A percentile compares a stretch with the other conserved stretches of the same genome.
phyloP scores from a whole-genome alignment of 2,888 invertebrate genomes.

The Crematogaster levior region DNA sequence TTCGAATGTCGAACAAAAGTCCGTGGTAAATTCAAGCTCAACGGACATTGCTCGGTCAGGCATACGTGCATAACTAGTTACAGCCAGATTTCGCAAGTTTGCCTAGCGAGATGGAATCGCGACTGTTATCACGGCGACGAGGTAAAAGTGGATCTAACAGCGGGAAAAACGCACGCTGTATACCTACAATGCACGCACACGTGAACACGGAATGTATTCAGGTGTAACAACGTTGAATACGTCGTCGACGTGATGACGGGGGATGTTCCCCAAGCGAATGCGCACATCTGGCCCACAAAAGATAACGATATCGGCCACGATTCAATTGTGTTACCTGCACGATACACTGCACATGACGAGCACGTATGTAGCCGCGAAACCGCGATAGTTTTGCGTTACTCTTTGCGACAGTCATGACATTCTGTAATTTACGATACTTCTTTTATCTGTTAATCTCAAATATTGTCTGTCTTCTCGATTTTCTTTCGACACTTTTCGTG shows the following conservation, averaged over 20 bases:
- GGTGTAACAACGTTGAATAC: slow-evolving; percentile 37
- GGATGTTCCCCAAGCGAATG: slow-evolving; percentile 23
- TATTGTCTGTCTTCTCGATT: not conserved
- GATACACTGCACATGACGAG: not conserved
- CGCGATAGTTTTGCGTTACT: not conserved
- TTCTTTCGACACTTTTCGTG: not conserved
- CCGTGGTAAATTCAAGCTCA: not conserved
- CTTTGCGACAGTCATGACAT: not conserved
- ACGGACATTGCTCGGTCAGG: not conserved
- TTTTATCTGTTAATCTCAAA: not conserved
- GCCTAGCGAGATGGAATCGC: slow-evolving; percentile 36
- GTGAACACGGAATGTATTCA: slow-evolving; percentile 50
- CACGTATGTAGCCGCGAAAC: not conserved
- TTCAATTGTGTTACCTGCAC: slow-evolving; percentile 30
- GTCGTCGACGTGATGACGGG: not conserved
- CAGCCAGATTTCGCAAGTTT: slow-evolving; percentile 47
- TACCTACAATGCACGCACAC: too few relatives aligned
- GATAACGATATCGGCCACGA: slow-evolving; percentile 48
- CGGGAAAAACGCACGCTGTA: not conserved
- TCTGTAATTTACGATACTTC: not conserved
- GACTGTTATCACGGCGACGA: slow-evolving; percentile 43
- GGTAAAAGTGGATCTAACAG: slow-evolving; percentile 35
- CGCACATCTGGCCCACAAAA: slow-evolving; percentile 45
- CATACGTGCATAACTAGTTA: slow-evolving; percentile 59
- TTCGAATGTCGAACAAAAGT: not conserved